Evolutionary conservation across 1,140 invertebrate species (phyloP).

Genomic region (Rhysida immarginata): DNA sequence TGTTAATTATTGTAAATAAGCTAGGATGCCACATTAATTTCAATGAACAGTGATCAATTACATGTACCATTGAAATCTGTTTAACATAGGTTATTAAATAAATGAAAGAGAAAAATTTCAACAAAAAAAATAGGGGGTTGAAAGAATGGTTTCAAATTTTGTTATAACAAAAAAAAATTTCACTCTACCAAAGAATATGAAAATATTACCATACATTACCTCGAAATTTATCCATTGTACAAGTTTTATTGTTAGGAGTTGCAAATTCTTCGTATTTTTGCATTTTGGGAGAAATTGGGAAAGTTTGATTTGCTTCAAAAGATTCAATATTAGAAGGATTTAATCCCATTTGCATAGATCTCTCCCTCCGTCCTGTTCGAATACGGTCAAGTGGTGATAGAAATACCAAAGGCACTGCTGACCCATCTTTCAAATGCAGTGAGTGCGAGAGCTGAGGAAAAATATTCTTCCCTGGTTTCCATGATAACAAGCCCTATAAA

Average conservation of each 20-base stretch:
- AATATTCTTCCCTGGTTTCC: not conserved
- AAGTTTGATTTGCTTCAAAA: conserved; percentile 28
- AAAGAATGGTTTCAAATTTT: not conserved
- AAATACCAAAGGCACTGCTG: no score
- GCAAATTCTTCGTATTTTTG: conserved; percentile 5
- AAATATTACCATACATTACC: no score
- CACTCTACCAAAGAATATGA: no score
- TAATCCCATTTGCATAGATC: conserved; percentile 22
- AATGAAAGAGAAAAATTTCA: not conserved
- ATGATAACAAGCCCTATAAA: not conserved
- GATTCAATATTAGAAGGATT: conserved; percentile 17
- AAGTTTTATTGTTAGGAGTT: conserved; percentile 12
- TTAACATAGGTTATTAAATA: not conserved
- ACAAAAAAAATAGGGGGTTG: not conserved
- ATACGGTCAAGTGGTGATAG: conserved; percentile 23
- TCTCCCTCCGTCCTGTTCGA: conserved; percentile 18
- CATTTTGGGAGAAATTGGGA: conserved; percentile 17
- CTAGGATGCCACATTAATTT: no score
- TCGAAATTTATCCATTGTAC: conserved; percentile 16
- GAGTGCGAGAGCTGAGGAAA: no score
- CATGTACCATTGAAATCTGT: not conserved
- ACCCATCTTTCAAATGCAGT: no score
- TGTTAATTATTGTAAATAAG: no score
- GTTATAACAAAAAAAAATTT: no score
- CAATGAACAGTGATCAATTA: not conserved